Conservation (phyloP, 2,797 vertebrate species). For the Propithecus deckenii region DNA sequence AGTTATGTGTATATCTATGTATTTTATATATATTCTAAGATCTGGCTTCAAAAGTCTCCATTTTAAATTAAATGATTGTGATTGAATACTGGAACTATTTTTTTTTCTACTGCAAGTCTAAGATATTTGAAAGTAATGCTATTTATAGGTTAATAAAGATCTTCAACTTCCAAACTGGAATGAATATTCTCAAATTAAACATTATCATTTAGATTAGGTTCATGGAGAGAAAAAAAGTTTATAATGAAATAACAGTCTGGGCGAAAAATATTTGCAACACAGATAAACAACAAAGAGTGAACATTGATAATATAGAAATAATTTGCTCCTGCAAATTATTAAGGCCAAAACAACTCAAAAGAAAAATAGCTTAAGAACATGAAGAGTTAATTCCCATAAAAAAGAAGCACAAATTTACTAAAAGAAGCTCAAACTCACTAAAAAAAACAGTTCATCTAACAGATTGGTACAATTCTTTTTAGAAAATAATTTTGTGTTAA, state of each 20-base stretch:
- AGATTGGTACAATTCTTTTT: neutral
- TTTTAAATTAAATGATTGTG: constrained; percentile 28
- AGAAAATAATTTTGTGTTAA: neutral
- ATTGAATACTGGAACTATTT: neutral
- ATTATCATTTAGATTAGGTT: constrained; percentile 31
- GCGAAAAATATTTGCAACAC: neutral
- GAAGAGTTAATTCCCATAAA: neutral
- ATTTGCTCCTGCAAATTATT: neutral
- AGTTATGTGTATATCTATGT: neutral
- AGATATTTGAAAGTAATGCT: neutral
- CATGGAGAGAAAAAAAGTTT: neutral
- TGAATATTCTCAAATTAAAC: neutral
- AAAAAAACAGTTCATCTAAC: neutral
- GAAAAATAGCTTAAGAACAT: neutral
- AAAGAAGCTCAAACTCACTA: neutral
- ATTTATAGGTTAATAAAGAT: neutral
- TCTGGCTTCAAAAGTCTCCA: neutral
- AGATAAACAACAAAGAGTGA: neutral
- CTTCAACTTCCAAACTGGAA: neutral
- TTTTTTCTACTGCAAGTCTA: neutral
- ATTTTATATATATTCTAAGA: neutral
- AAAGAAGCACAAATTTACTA: neutral
- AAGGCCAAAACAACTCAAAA: neutral
- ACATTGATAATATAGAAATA: neutral
- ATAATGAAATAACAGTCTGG: neutral